Evolutionary conservation across 2,113 vertebrate genomes (phyloP).

Genomic region (Atractosteus spatula): DNA sequence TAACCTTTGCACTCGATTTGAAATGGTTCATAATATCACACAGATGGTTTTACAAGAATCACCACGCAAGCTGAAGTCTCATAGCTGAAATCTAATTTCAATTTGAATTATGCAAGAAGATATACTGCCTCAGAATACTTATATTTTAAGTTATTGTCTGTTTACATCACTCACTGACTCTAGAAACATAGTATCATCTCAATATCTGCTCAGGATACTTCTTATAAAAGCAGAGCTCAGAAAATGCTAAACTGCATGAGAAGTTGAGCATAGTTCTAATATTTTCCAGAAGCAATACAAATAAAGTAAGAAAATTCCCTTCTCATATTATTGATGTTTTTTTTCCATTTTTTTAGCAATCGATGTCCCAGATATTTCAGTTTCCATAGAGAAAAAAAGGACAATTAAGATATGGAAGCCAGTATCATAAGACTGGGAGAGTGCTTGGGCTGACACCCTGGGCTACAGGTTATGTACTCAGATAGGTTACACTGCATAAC

Average conservation of each 20-base stretch:
- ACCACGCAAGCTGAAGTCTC: conserved; percentile 22
- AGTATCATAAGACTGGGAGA: neutral
- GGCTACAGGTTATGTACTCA: neutral
- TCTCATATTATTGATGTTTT: too few species aligned
- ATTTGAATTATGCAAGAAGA: conserved; percentile 54
- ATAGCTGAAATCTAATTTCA: conserved; percentile 32
- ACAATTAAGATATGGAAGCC: neutral
- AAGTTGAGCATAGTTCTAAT: neutral
- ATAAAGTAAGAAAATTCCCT: too few species aligned
- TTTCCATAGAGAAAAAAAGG: too few species aligned
- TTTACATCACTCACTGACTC: conserved; percentile 16
- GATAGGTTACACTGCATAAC: neutral
- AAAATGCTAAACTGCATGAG: conserved; percentile 18
- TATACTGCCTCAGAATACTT: neutral
- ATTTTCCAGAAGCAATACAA: too few species aligned
- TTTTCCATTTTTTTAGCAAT: too few species aligned
- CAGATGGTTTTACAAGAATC: conserved; percentile 37
- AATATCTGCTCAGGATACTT: conserved; percentile 29
- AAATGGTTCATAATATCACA: conserved; percentile 25
- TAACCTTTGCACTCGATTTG: too few species aligned
- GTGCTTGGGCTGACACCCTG: neutral
- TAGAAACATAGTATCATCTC: neutral
- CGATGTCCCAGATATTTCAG: too few species aligned
- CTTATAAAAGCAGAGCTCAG: conserved; percentile 31
- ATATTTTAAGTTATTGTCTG: conserved; percentile 26